Conservation (phyloP, 2,888 invertebrate genomes). For the Mythimna albipuncta region DNA sequence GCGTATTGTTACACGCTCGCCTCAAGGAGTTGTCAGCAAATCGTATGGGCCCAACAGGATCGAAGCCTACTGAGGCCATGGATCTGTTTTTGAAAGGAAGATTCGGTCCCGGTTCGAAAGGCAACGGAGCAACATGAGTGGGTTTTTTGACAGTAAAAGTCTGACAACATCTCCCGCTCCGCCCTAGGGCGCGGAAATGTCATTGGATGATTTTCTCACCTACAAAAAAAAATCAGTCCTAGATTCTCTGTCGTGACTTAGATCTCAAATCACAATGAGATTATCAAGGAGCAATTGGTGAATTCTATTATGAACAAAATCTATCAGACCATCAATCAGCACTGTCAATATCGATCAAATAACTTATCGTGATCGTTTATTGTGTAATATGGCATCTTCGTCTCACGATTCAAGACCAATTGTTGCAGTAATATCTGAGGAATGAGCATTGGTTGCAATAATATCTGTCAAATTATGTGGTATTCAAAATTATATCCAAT, state of each 20-base stretch:
- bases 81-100: no score
- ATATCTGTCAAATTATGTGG: neutral
- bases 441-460: neutral
- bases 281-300: constrained; percentile 6
- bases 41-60: no score
- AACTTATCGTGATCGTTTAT: constrained; percentile 24
- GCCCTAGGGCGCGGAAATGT: no score
- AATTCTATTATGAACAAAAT: constrained; percentile 10
- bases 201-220: no score
- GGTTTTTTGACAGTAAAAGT: no score
- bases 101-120: no score
- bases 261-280: constrained; percentile 22
- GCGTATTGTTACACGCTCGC: no score
- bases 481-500: neutral
- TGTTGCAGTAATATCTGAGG: constrained; percentile 9
- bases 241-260: neutral
- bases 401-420: constrained; percentile 34
- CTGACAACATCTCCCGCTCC: no score
- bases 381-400: constrained; percentile 35
- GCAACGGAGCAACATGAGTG: no score
- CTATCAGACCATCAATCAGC: constrained; percentile 23
- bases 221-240: neutral
- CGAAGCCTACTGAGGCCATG: no score
- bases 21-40: no score
- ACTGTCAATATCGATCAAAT: constrained; percentile 31